Evolutionary conservation across 1,140 invertebrate genomes (phyloP).

Genomic region (Drosophila repletoides): DNA sequence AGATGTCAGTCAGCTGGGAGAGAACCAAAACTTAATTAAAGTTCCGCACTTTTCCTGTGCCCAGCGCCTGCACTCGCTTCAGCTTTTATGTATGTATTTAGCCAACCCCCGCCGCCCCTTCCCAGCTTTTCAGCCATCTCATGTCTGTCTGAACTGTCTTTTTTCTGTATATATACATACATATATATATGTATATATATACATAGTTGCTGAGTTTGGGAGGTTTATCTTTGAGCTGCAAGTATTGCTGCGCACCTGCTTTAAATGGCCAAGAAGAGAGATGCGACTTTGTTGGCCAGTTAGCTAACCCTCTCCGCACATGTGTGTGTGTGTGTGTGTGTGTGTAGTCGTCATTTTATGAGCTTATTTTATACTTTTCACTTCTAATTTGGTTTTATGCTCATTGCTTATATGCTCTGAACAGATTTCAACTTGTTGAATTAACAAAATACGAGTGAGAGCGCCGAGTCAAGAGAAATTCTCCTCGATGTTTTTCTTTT

Average conservation of each 20-base stretch:
- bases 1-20: conserved; percentile 80
- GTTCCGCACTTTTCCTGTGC: conserved; percentile 69
- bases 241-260: conserved; percentile 60
- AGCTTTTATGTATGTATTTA: conserved; percentile 58
- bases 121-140: conserved; percentile 9
- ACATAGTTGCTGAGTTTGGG: not conserved
- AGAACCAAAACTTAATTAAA: conserved; percentile 81
- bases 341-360: conserved; percentile 60
- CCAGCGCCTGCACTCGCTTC: conserved; percentile 11
- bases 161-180: conserved; percentile 2
- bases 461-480: not conserved
- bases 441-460: conserved; percentile 21
- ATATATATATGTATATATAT: conserved; percentile 4
- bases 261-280: conserved; percentile 45
- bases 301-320: not conserved
- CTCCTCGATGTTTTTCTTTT: no score
- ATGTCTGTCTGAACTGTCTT: conserved; percentile 44
- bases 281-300: conserved; percentile 57
- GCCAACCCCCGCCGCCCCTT: conserved; percentile 25
- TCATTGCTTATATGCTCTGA: conserved; percentile 48
- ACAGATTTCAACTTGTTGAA: conserved; percentile 76
- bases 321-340: conserved; percentile 35
- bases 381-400: conserved; percentile 59
- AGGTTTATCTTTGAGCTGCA: conserved; percentile 57
- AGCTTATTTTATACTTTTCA: conserved; percentile 76